A percentile compares a stretch with the other conserved stretches of the same genome.
phyloP scores from a whole-genome alignment of 2,797 vertebrate genomes.

The Manis pentadactyla region DNA sequence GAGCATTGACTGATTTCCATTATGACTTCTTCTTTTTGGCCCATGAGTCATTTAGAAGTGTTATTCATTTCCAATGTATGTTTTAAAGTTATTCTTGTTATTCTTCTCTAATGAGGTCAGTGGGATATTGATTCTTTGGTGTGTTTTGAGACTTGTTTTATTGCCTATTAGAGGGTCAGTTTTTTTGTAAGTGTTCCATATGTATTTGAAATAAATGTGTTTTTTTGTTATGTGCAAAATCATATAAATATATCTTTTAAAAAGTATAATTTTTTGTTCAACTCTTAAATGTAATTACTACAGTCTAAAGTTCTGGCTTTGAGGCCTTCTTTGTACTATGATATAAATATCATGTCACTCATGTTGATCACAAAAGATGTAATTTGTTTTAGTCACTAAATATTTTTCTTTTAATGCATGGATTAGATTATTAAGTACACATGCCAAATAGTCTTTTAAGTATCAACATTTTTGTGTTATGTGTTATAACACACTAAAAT shows the following conservation, averaged over 20 bases:
- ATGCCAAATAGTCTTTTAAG: background rate
- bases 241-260: conserved; percentile 32
- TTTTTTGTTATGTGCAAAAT: background rate
- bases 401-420: conserved; percentile 41
- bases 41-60: conserved; percentile 3
- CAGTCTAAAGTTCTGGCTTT: conserved; percentile 53
- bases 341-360: conserved; percentile 42
- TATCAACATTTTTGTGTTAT: background rate
- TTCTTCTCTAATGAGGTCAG: conserved; percentile 12
- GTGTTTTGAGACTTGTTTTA: conserved; percentile 28
- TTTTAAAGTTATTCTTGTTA: conserved; percentile 3
- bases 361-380: conserved; percentile 33
- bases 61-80: conserved; percentile 15
- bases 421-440: conserved; percentile 19
- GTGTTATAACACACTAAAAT: conserved; percentile 16
- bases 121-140: background rate
- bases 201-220: conserved; percentile 46
- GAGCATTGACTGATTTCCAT: conserved; percentile 1
- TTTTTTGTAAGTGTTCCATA: conserved; percentile 37
- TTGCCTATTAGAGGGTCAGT: background rate
- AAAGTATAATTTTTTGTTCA: background rate
- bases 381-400: conserved; percentile 17
- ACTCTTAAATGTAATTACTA: conserved; percentile 7
- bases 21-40: background rate
- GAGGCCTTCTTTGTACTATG: conserved; percentile 40